Conservation (phyloP, 2,888 invertebrate genomes). For the Ormyrus nitidulus region DNA sequence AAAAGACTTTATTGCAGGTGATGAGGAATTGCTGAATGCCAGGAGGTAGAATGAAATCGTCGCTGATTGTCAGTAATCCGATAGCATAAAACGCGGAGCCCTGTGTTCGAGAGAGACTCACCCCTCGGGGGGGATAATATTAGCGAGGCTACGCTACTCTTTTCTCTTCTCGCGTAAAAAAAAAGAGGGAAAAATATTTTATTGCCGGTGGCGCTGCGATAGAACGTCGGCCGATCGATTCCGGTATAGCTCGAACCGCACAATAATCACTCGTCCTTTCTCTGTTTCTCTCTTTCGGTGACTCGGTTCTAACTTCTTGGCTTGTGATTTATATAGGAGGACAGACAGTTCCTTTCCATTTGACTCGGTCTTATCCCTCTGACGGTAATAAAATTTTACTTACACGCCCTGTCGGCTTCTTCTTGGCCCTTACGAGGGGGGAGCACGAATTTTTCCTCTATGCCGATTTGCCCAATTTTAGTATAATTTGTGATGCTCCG, state of each 20-base stretch:
- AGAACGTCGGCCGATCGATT: constrained; percentile 42
- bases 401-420: constrained; percentile 46
- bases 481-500: constrained; percentile 39
- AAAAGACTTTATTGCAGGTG: constrained; percentile 38
- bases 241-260: constrained; percentile 10
- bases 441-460: constrained; percentile 26
- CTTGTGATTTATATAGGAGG: constrained; percentile 52
- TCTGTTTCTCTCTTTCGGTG: constrained; percentile 3
- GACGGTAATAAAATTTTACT: constrained; percentile 57
- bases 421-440: constrained; percentile 6
- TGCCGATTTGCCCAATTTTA: constrained; percentile 39
- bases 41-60: constrained; percentile 46
- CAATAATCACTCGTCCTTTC: constrained; percentile 37
- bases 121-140: constrained; percentile 53
- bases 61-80: constrained; percentile 53
- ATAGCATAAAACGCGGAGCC: constrained; percentile 62
- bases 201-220: constrained; percentile 40
- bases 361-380: constrained; percentile 24
- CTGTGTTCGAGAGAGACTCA: constrained; percentile 51
- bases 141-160: constrained; percentile 46
- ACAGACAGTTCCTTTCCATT: constrained; percentile 52
- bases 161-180: constrained; percentile 38
- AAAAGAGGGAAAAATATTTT: constrained; percentile 49
- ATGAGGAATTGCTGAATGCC: constrained; percentile 34
- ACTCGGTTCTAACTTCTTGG: constrained; percentile 13